phyloP scores from a whole-genome alignment of 2,113 vertebrate species.

The Rhodinocichla rosea region DNA sequence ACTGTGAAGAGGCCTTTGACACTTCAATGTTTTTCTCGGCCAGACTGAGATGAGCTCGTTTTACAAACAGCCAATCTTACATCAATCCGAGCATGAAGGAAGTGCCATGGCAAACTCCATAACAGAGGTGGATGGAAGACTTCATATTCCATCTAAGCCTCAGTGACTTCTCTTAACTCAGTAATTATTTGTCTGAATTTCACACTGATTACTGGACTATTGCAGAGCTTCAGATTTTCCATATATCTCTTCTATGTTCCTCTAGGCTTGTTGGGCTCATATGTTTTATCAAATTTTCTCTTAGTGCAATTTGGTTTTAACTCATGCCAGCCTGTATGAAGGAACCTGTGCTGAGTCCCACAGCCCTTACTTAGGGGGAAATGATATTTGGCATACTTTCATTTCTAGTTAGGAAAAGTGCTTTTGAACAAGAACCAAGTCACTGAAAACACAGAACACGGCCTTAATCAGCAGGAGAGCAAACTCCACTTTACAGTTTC shows the following conservation, averaged over 20 bases:
- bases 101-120: neutral
- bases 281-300: neutral
- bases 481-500: neutral
- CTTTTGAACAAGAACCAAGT: neutral
- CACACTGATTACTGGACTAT: neutral
- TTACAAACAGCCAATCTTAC: neutral
- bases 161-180: neutral
- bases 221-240: neutral
- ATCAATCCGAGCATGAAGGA: neutral
- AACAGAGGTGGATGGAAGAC: slow-evolving; percentile 5
- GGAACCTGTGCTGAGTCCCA: neutral
- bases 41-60: neutral
- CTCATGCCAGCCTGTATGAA: neutral
- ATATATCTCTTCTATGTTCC: neutral
- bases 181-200: neutral
- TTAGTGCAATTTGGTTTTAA: neutral
- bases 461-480: neutral
- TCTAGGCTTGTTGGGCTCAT: neutral
- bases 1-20: neutral
- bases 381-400: neutral
- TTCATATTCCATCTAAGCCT: neutral
- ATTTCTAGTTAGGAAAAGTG: neutral
- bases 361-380: neutral
- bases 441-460: neutral
- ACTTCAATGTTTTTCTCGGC: neutral